phyloP scores from a whole-genome alignment of 2,888 invertebrate genomes.

The Actias luna region DNA sequence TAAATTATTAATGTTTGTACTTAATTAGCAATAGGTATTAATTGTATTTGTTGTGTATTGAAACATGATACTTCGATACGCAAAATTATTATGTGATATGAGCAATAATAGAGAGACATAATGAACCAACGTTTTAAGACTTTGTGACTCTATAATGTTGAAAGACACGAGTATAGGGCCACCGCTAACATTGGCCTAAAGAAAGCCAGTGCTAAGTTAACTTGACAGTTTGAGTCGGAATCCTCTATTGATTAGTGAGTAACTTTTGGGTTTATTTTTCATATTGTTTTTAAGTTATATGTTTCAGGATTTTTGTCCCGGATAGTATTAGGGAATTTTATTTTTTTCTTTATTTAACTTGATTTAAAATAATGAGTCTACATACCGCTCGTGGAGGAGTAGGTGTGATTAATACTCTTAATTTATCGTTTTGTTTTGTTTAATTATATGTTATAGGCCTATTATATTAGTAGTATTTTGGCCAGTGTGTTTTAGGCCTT shows the following conservation, averaged over 20 bases:
- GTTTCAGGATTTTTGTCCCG: constrained; percentile 82
- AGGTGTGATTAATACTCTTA: constrained; percentile 79
- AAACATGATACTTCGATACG: constrained; percentile 62
- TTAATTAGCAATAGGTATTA: constrained; percentile 78
- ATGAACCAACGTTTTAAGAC: constrained; percentile 60
- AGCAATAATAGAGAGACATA: constrained; percentile 77
- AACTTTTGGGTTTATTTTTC: constrained; percentile 81
- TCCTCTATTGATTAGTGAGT: constrained; percentile 80
- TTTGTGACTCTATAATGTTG: constrained; percentile 55
- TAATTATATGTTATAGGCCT: constrained; percentile 77
- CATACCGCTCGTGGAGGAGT: constrained; percentile 68
- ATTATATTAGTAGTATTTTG: constrained; percentile 79
- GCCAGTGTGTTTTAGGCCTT: constrained; percentile 78
- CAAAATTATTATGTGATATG: constrained; percentile 75
- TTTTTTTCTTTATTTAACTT: constrained; percentile 79
- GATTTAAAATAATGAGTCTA: constrained; percentile 68
- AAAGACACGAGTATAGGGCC: constrained; percentile 50
- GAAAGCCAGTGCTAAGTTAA: constrained; percentile 62
- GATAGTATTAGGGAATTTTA: constrained; percentile 81
- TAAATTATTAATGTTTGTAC: constrained; percentile 67
- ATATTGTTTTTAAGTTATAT: constrained; percentile 82
- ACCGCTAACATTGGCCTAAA: constrained; percentile 30
- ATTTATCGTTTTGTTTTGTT: constrained; percentile 77
- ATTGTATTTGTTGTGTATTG: constrained; percentile 70
- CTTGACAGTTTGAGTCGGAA: constrained; percentile 72